Base-by-base conservation (phyloP, 2,797 vertebrate genomes). In the Chaenodraco wilsoni region DNA sequence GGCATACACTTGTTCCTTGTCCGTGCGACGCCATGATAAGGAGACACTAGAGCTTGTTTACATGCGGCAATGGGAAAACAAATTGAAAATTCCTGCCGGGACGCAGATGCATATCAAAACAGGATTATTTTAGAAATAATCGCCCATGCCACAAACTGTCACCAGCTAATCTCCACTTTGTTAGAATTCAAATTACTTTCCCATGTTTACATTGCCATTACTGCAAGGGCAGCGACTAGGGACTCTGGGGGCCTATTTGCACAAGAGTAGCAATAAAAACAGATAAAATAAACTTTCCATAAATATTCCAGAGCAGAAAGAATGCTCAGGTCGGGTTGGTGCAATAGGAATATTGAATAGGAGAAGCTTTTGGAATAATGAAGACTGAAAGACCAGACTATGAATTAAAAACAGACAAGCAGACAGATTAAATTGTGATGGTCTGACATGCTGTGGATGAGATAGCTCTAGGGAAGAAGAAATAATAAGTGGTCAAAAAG, bases 101-200 rank as follows among this genome's bases (percentile, higher is more conserved):
- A 94, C 91, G 91, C 91, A 93, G 95, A 95, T 95, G 95, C 94
- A 95, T 95, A 95, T 95, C 94, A 95, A 95, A 95, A 94, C 92
- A 94, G 94, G 94, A 95, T 95, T 95, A 95, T 95, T 95, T 94
- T 94, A 90, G 92, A 95, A 95, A 95, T 95, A 95, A 95, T 95
- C 94, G 86, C 72, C 89, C 87, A 90, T 89, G 90, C 94, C 93
- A 93, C 92, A 93, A 93, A 92, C 92, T 92, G 91, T 94, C 92
- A 92, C 90, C 86, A 87, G 93, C 93, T 95, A 95, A 95, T 95
- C 94, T 95, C 92, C 90, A 95, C 91, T 95, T 95, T 95, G 93
- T 94, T 94, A 94, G 94, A 95, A 95, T 95, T 95, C 90, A 95
- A 95, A 95, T 95, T 94, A 94, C 92, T 93, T 94, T 90, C 89